phyloP scores from a whole-genome alignment of 1,140 invertebrate species.

The Penaeus chinensis region DNA sequence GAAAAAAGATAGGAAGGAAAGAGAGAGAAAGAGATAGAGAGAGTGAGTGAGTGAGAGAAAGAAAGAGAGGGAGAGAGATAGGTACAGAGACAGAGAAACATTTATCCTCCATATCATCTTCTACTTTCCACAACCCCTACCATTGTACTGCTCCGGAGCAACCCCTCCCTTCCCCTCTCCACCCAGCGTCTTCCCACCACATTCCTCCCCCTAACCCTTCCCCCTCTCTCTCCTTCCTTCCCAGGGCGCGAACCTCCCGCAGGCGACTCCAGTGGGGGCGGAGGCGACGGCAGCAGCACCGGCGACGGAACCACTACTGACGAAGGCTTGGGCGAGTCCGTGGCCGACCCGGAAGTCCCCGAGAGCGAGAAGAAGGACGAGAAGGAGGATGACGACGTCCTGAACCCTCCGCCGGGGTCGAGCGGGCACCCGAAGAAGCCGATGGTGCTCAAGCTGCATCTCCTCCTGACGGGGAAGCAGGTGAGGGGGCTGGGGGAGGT shows the following conservation, averaged over 20 bases:
- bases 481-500: not conserved
- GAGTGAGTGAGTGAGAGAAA: no score
- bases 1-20: no score
- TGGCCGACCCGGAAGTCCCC: constrained; percentile 15
- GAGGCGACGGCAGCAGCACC: not conserved
- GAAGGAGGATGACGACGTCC: not conserved
- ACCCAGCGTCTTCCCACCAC: constrained; percentile 74
- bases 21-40: no score
- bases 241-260: constrained; percentile 66
- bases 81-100: no score
- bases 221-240: constrained; percentile 70
- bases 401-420: constrained; percentile 27
- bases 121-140: no score
- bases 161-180: no score
- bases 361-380: not conserved
- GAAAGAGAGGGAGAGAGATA: no score
- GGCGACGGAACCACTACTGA: constrained; percentile 26
- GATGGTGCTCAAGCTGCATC: constrained; percentile 53
- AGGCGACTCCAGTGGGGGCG: no score
- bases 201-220: not conserved
- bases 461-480: constrained; percentile 45
- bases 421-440: constrained; percentile 53
- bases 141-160: no score
- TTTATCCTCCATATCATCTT: no score
- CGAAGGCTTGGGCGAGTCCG: constrained; percentile 47